Percentiles rank a stretch among this genome's conserved stretches.
These are phyloP conservation scores for Falco peregrinus DNA, from an alignment of 2,797 vertebrate genomes.

Conservation along the genomic window DNA sequence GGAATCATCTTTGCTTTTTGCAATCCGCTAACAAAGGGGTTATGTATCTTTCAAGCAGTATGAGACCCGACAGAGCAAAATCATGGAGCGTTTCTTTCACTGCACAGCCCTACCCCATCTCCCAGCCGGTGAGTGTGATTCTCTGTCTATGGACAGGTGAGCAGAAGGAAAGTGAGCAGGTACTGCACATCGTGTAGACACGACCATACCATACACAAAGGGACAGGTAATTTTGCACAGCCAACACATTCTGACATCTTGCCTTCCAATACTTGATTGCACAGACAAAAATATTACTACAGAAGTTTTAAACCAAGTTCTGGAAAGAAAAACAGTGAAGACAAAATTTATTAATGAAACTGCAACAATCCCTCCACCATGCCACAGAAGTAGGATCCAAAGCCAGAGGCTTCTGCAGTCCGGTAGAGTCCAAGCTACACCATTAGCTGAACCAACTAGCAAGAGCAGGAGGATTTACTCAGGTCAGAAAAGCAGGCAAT, in stretches of 20 bases:
- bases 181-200: accelerated
- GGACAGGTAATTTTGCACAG: not conserved
- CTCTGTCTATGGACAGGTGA: not conserved
- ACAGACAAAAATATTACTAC: too few species aligned
- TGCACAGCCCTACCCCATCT: not conserved
- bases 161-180: not conserved
- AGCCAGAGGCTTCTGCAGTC: not conserved
- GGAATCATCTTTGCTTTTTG: not conserved
- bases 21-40: not conserved
- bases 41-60: not conserved
- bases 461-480: not conserved
- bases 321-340: not conserved
- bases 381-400: accelerated
- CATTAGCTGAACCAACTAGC: accelerated
- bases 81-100: not conserved
- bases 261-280: not conserved
- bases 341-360: not conserved
- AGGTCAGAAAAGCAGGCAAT: not conserved
- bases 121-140: not conserved
- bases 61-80: not conserved
- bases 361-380: not conserved
- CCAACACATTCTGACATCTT: not conserved
- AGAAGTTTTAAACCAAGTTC: not conserved
- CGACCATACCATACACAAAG: accelerated
- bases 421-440: accelerated